Conservation (phyloP, 2,797 vertebrate genomes). For the Morelia viridis region DNA sequence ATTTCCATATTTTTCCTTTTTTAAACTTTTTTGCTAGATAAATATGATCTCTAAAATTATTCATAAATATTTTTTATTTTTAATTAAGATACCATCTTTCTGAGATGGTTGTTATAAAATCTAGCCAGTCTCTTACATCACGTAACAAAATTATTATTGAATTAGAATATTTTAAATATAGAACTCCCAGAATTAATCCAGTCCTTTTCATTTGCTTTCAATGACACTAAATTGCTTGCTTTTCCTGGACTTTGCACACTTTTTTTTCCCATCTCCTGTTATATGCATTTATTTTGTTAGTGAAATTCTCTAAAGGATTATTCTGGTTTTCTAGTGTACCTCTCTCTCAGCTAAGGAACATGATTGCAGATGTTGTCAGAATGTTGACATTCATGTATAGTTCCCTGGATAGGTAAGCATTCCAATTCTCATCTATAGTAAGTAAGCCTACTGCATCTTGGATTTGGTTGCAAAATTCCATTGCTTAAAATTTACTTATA, state of each 20-base stretch:
- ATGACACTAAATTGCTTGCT: not conserved
- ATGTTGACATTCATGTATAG: constrained; percentile 91
- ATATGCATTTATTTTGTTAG: constrained; percentile 15
- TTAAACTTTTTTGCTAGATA: not conserved
- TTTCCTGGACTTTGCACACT: not conserved
- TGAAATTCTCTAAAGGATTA: not conserved
- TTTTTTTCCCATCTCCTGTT: not conserved
- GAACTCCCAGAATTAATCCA: not conserved
- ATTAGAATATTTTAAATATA: not conserved
- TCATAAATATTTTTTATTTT: not conserved
- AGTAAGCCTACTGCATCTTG: not conserved
- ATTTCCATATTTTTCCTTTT: constrained; percentile 48
- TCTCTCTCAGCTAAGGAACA: constrained; percentile 85
- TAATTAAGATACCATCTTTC: not conserved
- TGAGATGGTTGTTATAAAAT: not conserved
- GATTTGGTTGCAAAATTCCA: not conserved
- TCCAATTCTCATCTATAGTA: constrained; percentile 25
- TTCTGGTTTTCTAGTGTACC: constrained; percentile 79
- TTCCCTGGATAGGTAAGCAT: constrained; percentile 86
- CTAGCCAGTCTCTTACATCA: not conserved
- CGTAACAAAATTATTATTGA: not conserved
- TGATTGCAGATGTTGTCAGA: constrained; percentile 82
- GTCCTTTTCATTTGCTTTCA: not conserved
- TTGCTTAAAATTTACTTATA: not conserved
- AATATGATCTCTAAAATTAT: not conserved